Evolutionary conservation across 2,797 vertebrate species (phyloP).

Genomic region (Sebastes jordani): DNA sequence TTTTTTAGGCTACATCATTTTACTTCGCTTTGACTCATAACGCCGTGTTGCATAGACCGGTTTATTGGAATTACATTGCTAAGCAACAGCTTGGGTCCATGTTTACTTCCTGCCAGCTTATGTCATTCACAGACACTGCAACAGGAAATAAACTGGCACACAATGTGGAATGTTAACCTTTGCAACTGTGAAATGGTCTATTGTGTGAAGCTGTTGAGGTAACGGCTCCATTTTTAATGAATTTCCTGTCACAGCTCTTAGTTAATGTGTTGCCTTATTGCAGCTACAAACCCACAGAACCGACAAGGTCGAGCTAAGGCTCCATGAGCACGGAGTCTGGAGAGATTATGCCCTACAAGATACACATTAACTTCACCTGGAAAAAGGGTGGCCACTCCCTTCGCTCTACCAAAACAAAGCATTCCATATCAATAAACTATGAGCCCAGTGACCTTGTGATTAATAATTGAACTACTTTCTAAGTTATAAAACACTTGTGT

Average conservation of each 20-base stretch:
- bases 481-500: background rate
- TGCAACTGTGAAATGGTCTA: too few relatives aligned
- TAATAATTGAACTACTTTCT: slow-evolving; percentile 8
- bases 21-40: background rate
- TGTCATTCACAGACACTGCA: too few relatives aligned
- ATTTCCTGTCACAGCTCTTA: slow-evolving; percentile 21
- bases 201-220: background rate
- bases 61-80: too few relatives aligned
- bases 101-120: too few relatives aligned
- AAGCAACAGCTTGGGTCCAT: too few relatives aligned
- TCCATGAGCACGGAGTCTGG: background rate
- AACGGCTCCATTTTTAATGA: background rate
- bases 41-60: background rate
- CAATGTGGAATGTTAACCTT: too few relatives aligned
- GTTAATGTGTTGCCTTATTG: slow-evolving; percentile 43
- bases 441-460: background rate
- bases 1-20: background rate
- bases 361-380: slow-evolving; percentile 54
- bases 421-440: slow-evolving; percentile 18
- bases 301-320: background rate
- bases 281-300: background rate
- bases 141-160: too few relatives aligned
- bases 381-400: slow-evolving; percentile 15
- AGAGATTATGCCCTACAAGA: slow-evolving; percentile 14
- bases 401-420: slow-evolving; percentile 42